Base-by-base conservation (phyloP, 2,113 vertebrate genomes). In the Suncus etruscus region DNA sequence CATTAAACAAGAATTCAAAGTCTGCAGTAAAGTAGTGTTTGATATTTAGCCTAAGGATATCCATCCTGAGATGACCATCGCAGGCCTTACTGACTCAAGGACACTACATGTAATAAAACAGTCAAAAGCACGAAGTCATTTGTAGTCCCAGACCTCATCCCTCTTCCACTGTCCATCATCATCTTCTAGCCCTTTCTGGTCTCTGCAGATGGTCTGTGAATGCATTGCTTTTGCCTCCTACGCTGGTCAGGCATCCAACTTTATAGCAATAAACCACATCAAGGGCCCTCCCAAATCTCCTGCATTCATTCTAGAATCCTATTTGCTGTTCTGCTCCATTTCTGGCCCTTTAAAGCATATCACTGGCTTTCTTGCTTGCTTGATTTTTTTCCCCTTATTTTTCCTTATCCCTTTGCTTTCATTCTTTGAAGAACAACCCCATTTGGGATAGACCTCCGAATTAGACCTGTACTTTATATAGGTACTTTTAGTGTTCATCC, bases 321-420 rank as follows among this genome's bases (percentile, higher is more conserved):
- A 1, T 22, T 51, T 69, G 20, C 39, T 5, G 22, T 65, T 20
- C n/a, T 31, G 45, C 9, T 45, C 15, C 16, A 8, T 61, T 15
- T 54, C 50, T 27, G 6, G 58, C 32, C 84, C 81, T 15, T 18
- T 31, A 2, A 6, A 8, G 58, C 58, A 22, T 16, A 22, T 29
- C 45, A 68, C 15, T 24, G 54, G 0, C 6, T 47, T n/a, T 61
- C n/a, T 29, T 27, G 24, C 47, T 65, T 74, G 91, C 14, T 24
- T 73, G 47, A 32, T 85, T 69, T 66, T 12, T 72, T 78, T 74
- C 91, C 10, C 48, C 72, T 68, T 65, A 50, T 72, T 91, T 90
- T 63, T 9, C 29, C 6, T 85, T 63, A 65, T 22, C 31, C 39
- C 81, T 80, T 81, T 31, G 16, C n/a, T 51, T 68, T 74, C 29